Evolutionary conservation across 2,797 vertebrate genomes (phyloP), one percentile per base, ranked within the genome.

Genomic region (Mionectes olivaceus): DNA sequence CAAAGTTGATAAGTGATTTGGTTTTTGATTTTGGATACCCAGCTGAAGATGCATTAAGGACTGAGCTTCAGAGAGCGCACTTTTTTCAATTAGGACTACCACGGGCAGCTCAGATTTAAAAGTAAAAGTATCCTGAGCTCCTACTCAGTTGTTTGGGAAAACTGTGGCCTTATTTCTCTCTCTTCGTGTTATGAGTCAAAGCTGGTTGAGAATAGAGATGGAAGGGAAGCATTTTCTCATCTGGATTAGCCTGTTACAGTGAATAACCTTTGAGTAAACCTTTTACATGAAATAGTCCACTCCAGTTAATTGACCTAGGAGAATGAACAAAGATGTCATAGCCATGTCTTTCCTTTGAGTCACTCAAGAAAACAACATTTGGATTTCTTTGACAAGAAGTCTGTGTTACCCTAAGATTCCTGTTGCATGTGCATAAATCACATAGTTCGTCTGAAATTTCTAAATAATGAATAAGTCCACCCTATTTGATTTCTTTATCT

Each of bases 401-500:
- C 92, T 90, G 44, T 65, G 44, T 14, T 59, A 74, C 59, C 18
- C 23, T 41, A 77, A 83, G 37, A 73, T 60, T 83, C 32, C 80
- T 97, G 82, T 70, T 60, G 23, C 90, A 78, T 76, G 46, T 91
- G 82, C 67, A 23, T 92, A 95, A 94, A 97, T 59, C 18, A 70
- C 71, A 59, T 53, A 27, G 52, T 96, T 97, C 81, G 79, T 79
- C 89, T 50, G 27, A 28, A 87, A 83, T 23, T 68, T 80, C 80
- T 96, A 95, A 91, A 84, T 93, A 92, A 89, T 83, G 46, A 85
- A 13, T 21, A 61, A 71, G 9, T 56, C 89, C 70, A 85, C 71
- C 50, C 52, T 88, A 9, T 95, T 95, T 84, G 69, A 84, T 90
- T 96, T 92, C 81, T 96, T 94, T 71, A 61, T 91, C 61, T 84